A percentile compares a stretch with the other conserved stretches of the same genome.
phyloP scores from a whole-genome alignment of 2,113 vertebrate genomes.

The Callipepla squamata region DNA sequence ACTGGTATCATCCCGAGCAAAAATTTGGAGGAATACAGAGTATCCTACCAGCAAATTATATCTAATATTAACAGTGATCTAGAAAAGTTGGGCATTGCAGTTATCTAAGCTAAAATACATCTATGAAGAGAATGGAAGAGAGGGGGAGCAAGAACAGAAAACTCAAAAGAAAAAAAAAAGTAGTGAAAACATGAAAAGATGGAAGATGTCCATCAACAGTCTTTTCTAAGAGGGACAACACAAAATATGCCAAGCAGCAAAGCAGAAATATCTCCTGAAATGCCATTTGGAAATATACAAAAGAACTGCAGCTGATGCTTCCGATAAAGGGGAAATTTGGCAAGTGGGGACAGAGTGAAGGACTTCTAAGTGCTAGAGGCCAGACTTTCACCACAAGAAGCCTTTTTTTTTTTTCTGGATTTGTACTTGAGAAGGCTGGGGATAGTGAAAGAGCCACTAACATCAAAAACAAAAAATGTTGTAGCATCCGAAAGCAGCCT shows the following conservation, averaged over 20 bases:
- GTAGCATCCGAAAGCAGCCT: not conserved
- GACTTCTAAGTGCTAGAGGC: not conserved
- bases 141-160: constrained; percentile 38
- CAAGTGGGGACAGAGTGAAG: not conserved
- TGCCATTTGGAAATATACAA: not conserved
- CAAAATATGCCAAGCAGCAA: not conserved
- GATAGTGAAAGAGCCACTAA: not conserved
- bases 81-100: constrained; percentile 65
- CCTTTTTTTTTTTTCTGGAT: not conserved
- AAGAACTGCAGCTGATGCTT: not conserved
- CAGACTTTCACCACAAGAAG: not conserved
- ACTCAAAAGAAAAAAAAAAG: not conserved
- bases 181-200: constrained; percentile 30
- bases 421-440: not conserved
- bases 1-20: not conserved
- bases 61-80: constrained; percentile 15
- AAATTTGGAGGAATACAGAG: not conserved
- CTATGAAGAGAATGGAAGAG: constrained; percentile 51
- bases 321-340: not conserved
- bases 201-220: constrained; percentile 36
- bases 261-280: not conserved
- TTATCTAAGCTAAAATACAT: constrained; percentile 46
- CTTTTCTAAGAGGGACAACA: not conserved
- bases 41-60: not conserved
- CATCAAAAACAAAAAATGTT: not conserved